These are phyloP conservation scores for Tympanoctomys barrerae DNA, from an alignment of 2,797 vertebrate species.

Conservation along the genomic window DNA sequence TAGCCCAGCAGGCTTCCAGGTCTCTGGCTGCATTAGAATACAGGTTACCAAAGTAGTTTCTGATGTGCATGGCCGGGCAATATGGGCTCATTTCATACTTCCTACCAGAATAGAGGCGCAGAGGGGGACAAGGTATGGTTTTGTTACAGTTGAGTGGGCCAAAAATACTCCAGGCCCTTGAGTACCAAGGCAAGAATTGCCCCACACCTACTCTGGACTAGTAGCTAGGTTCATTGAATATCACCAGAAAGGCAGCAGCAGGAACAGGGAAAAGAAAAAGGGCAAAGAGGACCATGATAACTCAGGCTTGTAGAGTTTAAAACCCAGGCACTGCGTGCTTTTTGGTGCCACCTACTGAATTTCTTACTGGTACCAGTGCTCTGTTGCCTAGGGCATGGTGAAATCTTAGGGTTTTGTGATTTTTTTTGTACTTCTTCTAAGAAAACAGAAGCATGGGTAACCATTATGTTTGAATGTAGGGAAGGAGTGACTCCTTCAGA, in stretches of 20 bases:
- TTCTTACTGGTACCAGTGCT: background rate
- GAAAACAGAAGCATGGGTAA: background rate
- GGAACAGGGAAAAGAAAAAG: background rate
- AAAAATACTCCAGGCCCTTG: background rate
- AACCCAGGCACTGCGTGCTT: background rate
- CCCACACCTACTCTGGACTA: too few species aligned
- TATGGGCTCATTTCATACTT: background rate
- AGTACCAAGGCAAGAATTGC: background rate
- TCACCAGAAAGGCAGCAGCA: background rate
- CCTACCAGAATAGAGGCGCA: background rate
- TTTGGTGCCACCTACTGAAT: background rate
- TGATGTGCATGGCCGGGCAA: background rate
- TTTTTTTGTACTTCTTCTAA: background rate
- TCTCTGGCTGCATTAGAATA: background rate
- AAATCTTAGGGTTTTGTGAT: background rate
- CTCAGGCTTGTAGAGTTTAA: background rate
- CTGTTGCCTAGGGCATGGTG: background rate
- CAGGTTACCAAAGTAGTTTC: background rate
- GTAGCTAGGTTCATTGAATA: background rate
- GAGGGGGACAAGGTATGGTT: background rate
- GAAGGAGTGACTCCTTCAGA: background rate
- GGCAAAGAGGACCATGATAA: background rate
- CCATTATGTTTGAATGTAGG: background rate
- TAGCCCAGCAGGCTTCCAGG: background rate
- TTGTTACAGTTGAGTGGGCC: background rate